Base-by-base conservation (phyloP, 2,113 vertebrate species). In the Sylvilagus bachmani region DNA sequence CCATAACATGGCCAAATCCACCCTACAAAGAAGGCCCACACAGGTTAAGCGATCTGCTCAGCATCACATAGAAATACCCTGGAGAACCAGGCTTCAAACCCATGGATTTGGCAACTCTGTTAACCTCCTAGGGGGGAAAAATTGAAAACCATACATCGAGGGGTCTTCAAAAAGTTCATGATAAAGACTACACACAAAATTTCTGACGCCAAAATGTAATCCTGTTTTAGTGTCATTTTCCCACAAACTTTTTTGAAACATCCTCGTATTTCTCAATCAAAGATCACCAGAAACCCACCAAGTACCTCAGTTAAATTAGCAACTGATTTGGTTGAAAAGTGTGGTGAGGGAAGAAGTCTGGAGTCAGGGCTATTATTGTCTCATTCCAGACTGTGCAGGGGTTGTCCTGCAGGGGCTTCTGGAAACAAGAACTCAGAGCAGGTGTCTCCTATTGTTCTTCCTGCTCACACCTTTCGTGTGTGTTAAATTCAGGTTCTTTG, bases 381-480 rank as follows among this genome's bases (percentile, higher is more conserved):
- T 83, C 6, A 25, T 31, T 64, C 2, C 67, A 44, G 27, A 36
- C 21, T 64, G 0, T 25, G 78, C 21, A 16, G n/a, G 33, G 19
- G 33, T 58, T 44, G 44, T 44, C 44, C 24, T 38, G 29, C n/a
- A 13, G 17, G 19, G 44, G 83, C 24, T 93, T 93, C 64, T 64
- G 8, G 77, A 81, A 66, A 51, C 86, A 80, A 80, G 36, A 77
- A 16, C 38, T 61, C 1, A 1, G 58, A 79, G 31, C 69, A n/a
- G 31, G 27, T 29, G 5, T 6, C 12, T 11, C 49, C 36, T 55
- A 2, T 31, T 5, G 1, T 51, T 33, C 36, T 70, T 84, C 29
- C 10, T 78, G 74, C 8, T 25, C 1, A 0, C 2, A 3, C 2
- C 1, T 1, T 58, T 53, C 2, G 36, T 4, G 0, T 25, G n/a